Evolutionary conservation across 2,113 vertebrate genomes (phyloP), one percentile per base, ranked within the genome.

Genomic region (Fregetta grallaria): DNA sequence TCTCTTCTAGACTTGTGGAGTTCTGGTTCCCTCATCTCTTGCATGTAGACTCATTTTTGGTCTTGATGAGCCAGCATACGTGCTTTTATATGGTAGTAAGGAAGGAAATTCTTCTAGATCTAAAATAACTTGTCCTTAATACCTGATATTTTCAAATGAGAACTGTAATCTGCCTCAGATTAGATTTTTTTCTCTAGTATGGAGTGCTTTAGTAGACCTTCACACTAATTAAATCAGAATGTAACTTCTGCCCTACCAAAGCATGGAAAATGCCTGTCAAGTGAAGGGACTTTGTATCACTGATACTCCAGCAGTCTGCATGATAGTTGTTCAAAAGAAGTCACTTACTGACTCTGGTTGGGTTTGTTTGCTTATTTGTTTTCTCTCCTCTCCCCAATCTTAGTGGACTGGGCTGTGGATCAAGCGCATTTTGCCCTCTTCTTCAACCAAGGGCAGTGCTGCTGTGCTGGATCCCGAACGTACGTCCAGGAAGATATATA

Each of bases 361-460:
- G 34, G 10, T 70, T 49, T 38, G 10, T 87, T 80, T 83, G 30
- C 68, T 88, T 7, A 86, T n/a, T 63, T 80, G 50, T 71, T 78
- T 75, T 91, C 73, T 95, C 77, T 92, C 27, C 23, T 94, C 53
- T 94, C 53, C 11, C 55, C 65, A 6, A 70, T 36, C 34, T 9
- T 71, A 99, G 99, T 99, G 99, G 99, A 98, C 89, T 98, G 99
- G 91, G 99, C 99, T 0, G 99, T 99, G 97, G 99, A 99, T 95
- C 99, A 99, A 97, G 97, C 99, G 92, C 99, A 99, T 96, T 98
- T 98, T 4, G 99, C 98, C 52, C 98, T 99, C 65, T 99, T 99
- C 97, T 99, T 99, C 98, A 99, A 99, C 97, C 99, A 99, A 98
- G 99, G 99, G 67, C 99, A 99, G 98, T 99, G 99, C 81, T 99